Conservation (phyloP, 2,888 invertebrate genomes). For the Oligia latruncula region DNA sequence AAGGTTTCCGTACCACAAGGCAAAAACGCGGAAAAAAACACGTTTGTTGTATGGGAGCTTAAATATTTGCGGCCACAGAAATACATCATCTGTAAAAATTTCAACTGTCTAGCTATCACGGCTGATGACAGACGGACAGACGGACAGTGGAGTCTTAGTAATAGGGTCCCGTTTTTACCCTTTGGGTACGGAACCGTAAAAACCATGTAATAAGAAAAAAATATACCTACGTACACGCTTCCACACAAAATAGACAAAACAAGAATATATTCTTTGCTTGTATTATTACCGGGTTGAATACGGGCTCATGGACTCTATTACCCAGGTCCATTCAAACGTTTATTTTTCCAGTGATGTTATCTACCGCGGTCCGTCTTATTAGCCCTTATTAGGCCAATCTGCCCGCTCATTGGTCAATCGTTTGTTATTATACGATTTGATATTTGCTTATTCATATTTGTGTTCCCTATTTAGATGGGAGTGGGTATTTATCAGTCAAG, state of each 20-base stretch:
- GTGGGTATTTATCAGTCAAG: background rate
- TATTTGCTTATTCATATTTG: conserved; percentile 54
- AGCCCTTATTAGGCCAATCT: conserved; percentile 44
- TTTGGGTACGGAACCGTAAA: background rate
- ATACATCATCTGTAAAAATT: too few relatives aligned
- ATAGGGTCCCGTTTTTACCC: too few relatives aligned
- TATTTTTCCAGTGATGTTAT: conserved; percentile 57
- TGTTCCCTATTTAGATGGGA: background rate
- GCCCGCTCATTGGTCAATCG: conserved; percentile 46
- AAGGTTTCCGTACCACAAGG: too few relatives aligned
- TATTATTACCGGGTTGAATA: conserved; percentile 25
- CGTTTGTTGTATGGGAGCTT: too few relatives aligned
- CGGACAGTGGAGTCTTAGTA: too few relatives aligned
- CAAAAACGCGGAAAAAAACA: too few relatives aligned
- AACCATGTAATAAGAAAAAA: background rate
- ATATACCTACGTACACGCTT: background rate
- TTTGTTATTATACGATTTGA: conserved; percentile 36
- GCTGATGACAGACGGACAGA: too few relatives aligned
- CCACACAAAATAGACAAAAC: conserved; percentile 12
- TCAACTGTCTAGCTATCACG: too few relatives aligned
- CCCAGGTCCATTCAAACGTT: conserved; percentile 41
- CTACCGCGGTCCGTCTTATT: conserved; percentile 41
- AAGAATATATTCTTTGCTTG: conserved; percentile 20
- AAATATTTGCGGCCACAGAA: too few relatives aligned
- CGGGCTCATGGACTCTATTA: conserved; percentile 26